Conservation (phyloP, 2,797 vertebrate species). For the Sebastes itinus region DNA sequence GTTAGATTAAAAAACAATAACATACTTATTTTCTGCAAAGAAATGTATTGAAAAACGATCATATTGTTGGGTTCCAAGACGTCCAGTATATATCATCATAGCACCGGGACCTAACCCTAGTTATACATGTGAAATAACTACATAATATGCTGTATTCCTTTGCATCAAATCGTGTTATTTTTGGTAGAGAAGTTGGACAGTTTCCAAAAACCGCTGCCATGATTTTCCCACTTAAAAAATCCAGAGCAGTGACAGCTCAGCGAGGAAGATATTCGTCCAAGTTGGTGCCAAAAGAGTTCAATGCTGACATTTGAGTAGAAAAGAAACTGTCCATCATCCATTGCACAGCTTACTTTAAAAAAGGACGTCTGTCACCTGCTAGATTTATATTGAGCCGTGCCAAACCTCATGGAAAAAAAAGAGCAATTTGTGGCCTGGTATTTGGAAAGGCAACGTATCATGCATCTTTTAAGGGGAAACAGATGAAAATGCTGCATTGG, state of each 20-base stretch:
- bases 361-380: not conserved
- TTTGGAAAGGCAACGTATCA: not conserved
- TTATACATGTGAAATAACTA: not conserved
- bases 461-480: not conserved
- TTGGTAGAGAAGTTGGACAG: not conserved
- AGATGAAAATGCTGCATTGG: not conserved
- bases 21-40: not conserved
- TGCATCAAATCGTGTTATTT: not conserved
- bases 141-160: not conserved
- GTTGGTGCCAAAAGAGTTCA: not conserved
- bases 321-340: not conserved
- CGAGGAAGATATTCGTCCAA: not conserved
- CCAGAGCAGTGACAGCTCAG: not conserved
- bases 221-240: not conserved
- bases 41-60: not conserved
- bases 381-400: not conserved
- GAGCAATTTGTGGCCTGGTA: not conserved
- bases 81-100: not conserved
- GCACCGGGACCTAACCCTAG: too few relatives aligned
- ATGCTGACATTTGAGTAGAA: not conserved
- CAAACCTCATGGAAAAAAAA: not conserved
- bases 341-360: not conserved
- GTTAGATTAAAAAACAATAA: not conserved
- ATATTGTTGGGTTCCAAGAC: too few relatives aligned
- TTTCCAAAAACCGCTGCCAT: not conserved